Conservation (phyloP, 1,140 invertebrate genomes). For the Brachionus manjavacas region DNA sequence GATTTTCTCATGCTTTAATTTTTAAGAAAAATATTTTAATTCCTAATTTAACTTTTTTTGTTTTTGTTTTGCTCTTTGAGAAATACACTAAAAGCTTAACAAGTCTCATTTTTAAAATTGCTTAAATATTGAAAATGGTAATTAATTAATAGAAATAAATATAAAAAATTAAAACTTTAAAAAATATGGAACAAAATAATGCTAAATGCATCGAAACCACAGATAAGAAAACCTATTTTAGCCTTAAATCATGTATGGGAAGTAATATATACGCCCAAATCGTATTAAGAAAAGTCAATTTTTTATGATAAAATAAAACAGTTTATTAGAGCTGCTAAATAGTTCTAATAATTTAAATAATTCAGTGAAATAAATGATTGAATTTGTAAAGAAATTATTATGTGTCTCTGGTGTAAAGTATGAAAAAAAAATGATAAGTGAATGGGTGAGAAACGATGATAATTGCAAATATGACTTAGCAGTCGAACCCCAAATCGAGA, state of each 20-base stretch:
- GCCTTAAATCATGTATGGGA: neutral
- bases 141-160: neutral
- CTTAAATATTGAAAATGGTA: neutral
- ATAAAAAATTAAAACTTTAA: no score
- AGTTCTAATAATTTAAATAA: neutral
- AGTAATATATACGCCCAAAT: neutral
- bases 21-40: neutral
- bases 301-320: neutral
- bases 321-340: neutral
- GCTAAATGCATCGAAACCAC: no score
- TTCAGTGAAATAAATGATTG: neutral
- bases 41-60: neutral
- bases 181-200: no score
- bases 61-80: neutral
- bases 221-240: neutral
- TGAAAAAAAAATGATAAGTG: neutral
- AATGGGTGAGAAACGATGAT: neutral
- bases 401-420: neutral
- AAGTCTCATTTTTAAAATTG: neutral
- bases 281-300: neutral
- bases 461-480: neutral
- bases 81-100: neutral
- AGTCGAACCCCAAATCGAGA: neutral
- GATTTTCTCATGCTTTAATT: no score
- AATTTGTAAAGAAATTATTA: no score